A percentile compares a stretch with the other conserved stretches of the same genome.
phyloP scores from a whole-genome alignment of 2,113 vertebrate species.

The Heteronetta atricapilla region DNA sequence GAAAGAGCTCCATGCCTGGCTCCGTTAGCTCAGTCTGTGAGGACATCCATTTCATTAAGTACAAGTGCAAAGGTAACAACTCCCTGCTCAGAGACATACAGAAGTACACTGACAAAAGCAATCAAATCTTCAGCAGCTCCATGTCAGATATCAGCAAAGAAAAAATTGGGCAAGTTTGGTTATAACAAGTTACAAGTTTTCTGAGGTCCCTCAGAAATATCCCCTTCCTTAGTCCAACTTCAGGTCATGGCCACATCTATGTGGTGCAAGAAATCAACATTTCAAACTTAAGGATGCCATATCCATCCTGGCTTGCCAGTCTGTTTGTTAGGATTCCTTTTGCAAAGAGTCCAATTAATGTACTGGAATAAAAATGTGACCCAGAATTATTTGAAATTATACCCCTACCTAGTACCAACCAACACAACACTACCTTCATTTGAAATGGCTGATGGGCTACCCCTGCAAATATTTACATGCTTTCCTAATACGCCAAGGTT shows the following conservation, averaged over 20 bases:
- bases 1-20: not conserved
- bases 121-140: not conserved
- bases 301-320: not conserved
- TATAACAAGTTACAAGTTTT: not conserved
- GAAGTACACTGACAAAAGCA: not conserved
- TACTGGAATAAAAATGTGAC: not conserved
- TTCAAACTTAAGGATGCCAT: not conserved
- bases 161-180: not conserved
- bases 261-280: not conserved
- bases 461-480: not conserved
- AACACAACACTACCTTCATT: fast-evolving
- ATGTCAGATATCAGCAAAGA: not conserved
- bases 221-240: not conserved
- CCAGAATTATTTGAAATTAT: not conserved
- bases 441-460: not conserved
- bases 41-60: not conserved
- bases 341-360: not conserved
- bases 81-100: not conserved
- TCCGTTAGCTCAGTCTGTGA: not conserved
- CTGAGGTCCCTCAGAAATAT: not conserved
- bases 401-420: not conserved
- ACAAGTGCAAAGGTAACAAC: not conserved
- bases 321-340: not conserved
- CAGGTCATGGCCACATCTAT: no score
- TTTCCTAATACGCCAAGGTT: not conserved